phyloP scores from a whole-genome alignment of 1,140 invertebrate genomes.

The Onthophagus taurus region DNA sequence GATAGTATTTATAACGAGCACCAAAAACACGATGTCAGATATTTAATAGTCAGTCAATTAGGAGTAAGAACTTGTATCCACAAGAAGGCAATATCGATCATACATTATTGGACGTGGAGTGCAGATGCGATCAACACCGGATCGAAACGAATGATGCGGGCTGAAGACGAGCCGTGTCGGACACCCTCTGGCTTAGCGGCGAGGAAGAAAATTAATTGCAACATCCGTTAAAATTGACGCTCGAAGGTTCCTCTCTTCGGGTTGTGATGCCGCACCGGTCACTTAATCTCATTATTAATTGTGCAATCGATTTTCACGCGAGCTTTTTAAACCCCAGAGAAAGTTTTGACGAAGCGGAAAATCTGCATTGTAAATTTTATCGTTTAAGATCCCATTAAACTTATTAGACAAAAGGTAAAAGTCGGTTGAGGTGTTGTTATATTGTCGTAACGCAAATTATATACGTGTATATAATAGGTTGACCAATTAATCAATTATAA shows the following conservation, averaged over 20 bases:
- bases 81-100: neutral
- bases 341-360: too few species aligned
- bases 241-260: too few species aligned
- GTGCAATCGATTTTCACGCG: slow-evolving; percentile 9
- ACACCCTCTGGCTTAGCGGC: neutral
- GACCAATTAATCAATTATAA: too few species aligned
- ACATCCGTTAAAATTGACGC: slow-evolving; percentile 6
- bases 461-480: too few species aligned
- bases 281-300: slow-evolving; percentile 12
- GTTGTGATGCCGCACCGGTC: slow-evolving; percentile 1
- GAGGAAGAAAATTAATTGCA: slow-evolving; percentile 8
- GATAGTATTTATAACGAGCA: neutral
- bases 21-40: neutral
- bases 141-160: slow-evolving; percentile 8
- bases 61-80: neutral
- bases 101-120: slow-evolving; percentile 1
- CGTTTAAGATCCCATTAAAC: too few species aligned
- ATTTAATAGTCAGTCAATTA: neutral
- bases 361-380: too few species aligned
- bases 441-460: too few species aligned
- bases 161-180: neutral
- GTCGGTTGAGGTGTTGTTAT: too few species aligned
- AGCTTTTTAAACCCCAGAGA: slow-evolving; percentile 4
- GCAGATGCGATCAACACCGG: neutral
- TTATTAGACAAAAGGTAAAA: too few species aligned